Evolutionary conservation across 2,888 invertebrate species (phyloP), one percentile per base, ranked within the genome.

Genomic region (Anticlea derivata): DNA sequence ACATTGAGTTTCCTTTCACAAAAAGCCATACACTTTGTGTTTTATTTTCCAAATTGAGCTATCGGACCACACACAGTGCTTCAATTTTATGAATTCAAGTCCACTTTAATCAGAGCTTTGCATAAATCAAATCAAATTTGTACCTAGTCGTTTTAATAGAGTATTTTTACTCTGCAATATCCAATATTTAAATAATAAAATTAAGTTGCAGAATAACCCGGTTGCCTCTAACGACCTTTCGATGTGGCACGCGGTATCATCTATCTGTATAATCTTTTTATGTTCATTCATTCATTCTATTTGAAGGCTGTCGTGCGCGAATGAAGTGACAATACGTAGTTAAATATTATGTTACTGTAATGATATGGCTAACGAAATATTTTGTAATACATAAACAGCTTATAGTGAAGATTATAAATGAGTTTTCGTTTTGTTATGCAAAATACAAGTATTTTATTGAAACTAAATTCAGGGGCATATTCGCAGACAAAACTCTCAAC

Each of bases 261-360:
- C 63, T 46, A 58, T 60, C 60, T 60, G 49, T 43, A 55, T 61
- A 61, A 63, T 58, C 55, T 55, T 52, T 63, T 60, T 44, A 56
- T 50, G 60, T 56, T 62, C 62, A 60, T 53, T 60, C 60, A 55
- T 60, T 57, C 61, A 61, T 58, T 60, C 60, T 44, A 60, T 62
- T 58, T 35, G 33, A 38, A 53, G 29, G 43, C 38, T 50, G 33
- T 60, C 62, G 54, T 53, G 60, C 62, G 60, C 56, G 46, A 58
- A 55, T 46, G 50, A 56, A 58, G 47, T 44, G 43, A 58, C 58
- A 61, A 58, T 61, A 58, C 53, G 50, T 54, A 39, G 55, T 53
- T 58, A 58, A 61, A 58, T 58, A 56, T 58, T 56, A 59, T 46
- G 44, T 50, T 46, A 48, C 40, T 37, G 35, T 35, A 48, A 43